Evolutionary conservation across 2,797 vertebrate genomes (phyloP).

Genomic region (Urophycis tenuis): DNA sequence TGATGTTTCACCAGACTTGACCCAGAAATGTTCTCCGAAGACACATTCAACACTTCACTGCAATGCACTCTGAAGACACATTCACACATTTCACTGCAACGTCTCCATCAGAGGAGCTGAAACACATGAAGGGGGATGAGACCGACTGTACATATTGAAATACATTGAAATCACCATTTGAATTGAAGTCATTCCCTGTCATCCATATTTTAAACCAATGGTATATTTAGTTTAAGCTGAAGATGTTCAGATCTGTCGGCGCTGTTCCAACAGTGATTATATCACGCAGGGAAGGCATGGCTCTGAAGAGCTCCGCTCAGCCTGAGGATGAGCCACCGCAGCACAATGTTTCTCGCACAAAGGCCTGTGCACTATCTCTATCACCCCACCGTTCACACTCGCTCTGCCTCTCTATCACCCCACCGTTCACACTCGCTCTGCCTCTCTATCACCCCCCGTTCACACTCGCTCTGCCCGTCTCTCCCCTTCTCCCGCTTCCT

Average conservation of each 20-base stretch:
- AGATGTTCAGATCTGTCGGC: slow-evolving; percentile 29
- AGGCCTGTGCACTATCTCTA: not conserved
- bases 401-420: not conserved
- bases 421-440: not conserved
- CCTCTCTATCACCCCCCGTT: no score
- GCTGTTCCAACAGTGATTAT: slow-evolving; percentile 34
- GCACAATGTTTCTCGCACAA: not conserved
- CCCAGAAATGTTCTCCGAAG: slow-evolving; percentile 10
- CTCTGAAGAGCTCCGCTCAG: slow-evolving; percentile 16
- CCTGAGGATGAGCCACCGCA: slow-evolving; percentile 10
- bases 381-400: not conserved
- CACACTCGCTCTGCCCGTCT: not conserved
- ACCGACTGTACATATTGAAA: slow-evolving; percentile 22
- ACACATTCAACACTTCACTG: not conserved
- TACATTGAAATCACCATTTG: not conserved
- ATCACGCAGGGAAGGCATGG: slow-evolving; percentile 35
- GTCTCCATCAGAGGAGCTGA: slow-evolving; percentile 20
- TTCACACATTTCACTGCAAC: not conserved
- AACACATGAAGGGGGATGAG: slow-evolving; percentile 7
- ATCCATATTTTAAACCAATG: slow-evolving; percentile 16
- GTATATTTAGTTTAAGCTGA: slow-evolving; percentile 42
- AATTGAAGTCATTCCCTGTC: slow-evolving; percentile 38
- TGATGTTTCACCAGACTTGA: slow-evolving; percentile 21
- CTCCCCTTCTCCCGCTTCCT: no score
- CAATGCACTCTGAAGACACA: not conserved